A percentile compares a stretch with the other conserved stretches of the same genome.
phyloP scores from a whole-genome alignment of 2,113 vertebrate genomes.

The Syngnathus scovelli region DNA sequence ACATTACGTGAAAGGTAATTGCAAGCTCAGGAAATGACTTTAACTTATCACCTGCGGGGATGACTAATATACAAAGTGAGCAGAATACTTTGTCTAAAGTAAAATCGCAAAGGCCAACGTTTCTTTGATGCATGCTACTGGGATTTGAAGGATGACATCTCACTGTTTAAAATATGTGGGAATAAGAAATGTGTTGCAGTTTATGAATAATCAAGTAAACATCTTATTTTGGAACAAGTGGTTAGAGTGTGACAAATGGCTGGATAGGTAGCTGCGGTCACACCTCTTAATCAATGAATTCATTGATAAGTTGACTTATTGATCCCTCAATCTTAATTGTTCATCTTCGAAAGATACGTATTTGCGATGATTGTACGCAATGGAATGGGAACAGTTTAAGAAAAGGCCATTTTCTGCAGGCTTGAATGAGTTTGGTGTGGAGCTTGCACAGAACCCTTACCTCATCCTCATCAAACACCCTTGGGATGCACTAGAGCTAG shows the following conservation, averaged over 20 bases:
- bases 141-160: constrained; percentile 8
- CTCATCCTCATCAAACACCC: background rate
- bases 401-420: background rate
- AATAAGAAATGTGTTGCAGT: too few species aligned
- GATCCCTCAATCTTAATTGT: background rate
- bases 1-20: constrained; percentile 35
- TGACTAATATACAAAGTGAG: constrained; percentile 10
- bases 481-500: background rate
- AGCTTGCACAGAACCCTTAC: background rate
- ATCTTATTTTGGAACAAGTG: too few species aligned
- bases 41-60: constrained; percentile 7
- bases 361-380: background rate
- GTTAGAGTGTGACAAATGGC: background rate
- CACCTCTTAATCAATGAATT: background rate
- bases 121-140: too few species aligned
- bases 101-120: too few species aligned
- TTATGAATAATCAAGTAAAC: too few species aligned
- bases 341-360: background rate
- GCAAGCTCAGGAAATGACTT: constrained; percentile 28
- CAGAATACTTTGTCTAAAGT: background rate
- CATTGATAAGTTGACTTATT: background rate
- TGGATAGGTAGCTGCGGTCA: background rate
- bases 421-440: background rate
- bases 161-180: background rate
- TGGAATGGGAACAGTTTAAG: background rate